Evolutionary conservation across 2,888 invertebrate genomes (phyloP), one percentile per base, ranked within the genome.

Genomic region (Chouioia cunea): DNA sequence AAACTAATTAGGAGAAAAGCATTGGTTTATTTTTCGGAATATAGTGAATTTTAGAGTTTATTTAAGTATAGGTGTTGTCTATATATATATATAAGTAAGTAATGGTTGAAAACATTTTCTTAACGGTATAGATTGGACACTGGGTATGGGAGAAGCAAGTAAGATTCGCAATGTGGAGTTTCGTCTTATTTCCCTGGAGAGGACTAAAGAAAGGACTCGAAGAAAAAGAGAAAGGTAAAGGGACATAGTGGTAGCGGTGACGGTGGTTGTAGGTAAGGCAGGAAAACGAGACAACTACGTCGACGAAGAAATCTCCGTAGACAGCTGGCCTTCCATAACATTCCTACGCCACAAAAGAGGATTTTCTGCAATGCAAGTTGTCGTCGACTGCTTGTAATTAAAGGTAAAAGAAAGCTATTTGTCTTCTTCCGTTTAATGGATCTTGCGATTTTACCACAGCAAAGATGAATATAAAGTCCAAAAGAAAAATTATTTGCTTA

Each of bases 151-250:
- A 6, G n/a, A 22, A 36, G 43, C 43, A 50, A 57, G 44, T 56
- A 63, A 63, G 46, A 57, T 15, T 43, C 44, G 43, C 46, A 64
- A 36, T 22, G 52, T 8, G 27, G 60, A 58, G 66, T 66, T 67
- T 67, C 59, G 46, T 23, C 58, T 71, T 71, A 71, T 71, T 71
- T 71, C 71, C 71, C 71, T 22, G 16, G 71, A 64, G 67, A 52
- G 27, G 47, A 54, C 22, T 67, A 59, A 71, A 67, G 65, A 54
- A 63, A 63, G 67, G 50, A 59, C 52, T 44, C 22, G 18, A 43
- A 64, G 46, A 58, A 52, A 12, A 52, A 18, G 23, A 36, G 6
- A 27, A 6, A 6, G 27, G 27, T 27, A 27, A 6, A 27, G 27
- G 4, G 27, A 27, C 27, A 27, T 3, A 4, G 27, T 6, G 27